phyloP scores from a whole-genome alignment of 2,797 vertebrate species.

The Melanotaenia boesemani region DNA sequence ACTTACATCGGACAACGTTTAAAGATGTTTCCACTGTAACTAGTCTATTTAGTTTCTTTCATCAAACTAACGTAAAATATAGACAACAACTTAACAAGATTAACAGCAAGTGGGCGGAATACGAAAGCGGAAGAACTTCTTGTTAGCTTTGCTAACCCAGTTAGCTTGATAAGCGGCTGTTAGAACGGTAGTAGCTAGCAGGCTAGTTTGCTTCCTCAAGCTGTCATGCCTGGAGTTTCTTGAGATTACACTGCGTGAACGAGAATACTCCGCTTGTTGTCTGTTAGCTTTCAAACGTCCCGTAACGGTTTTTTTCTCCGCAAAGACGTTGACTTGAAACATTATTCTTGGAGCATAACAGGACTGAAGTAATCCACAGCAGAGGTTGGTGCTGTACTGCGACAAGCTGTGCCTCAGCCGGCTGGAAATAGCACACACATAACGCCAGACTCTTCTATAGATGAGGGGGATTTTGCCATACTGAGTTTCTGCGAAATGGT shows the following conservation, averaged over 20 bases:
- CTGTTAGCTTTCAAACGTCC: slow-evolving; percentile 24
- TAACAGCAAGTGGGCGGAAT: slow-evolving; percentile 20
- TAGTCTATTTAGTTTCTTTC: accelerated
- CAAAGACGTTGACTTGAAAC: slow-evolving; percentile 30
- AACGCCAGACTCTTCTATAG: slow-evolving; percentile 19
- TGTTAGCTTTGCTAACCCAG: slow-evolving; percentile 46
- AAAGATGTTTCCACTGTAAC: neutral
- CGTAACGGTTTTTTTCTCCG: slow-evolving; percentile 19
- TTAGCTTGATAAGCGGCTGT: slow-evolving; percentile 43
- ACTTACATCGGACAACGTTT: neutral
- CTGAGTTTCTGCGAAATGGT: slow-evolving; percentile 43
- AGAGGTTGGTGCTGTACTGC: slow-evolving; percentile 17
- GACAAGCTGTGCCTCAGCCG: slow-evolving; percentile 18
- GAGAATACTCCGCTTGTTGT: slow-evolving; percentile 35
- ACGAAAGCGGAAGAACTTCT: slow-evolving; percentile 76
- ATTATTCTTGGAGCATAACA: slow-evolving; percentile 23
- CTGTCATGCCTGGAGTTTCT: slow-evolving; percentile 54
- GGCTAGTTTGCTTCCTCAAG: slow-evolving; percentile 38
- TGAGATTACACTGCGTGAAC: slow-evolving; percentile 52
- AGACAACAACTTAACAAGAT: slow-evolving; percentile 4
- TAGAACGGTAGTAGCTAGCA: slow-evolving; percentile 28
- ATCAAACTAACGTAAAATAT: neutral
- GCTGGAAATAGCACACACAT: slow-evolving; percentile 21
- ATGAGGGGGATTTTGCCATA: slow-evolving; percentile 26
- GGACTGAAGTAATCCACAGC: slow-evolving; percentile 17